Evolutionary conservation across 1,140 invertebrate genomes (phyloP), one percentile per base, ranked within the genome.

Genomic region (Bombus haemorrhoidalis): DNA sequence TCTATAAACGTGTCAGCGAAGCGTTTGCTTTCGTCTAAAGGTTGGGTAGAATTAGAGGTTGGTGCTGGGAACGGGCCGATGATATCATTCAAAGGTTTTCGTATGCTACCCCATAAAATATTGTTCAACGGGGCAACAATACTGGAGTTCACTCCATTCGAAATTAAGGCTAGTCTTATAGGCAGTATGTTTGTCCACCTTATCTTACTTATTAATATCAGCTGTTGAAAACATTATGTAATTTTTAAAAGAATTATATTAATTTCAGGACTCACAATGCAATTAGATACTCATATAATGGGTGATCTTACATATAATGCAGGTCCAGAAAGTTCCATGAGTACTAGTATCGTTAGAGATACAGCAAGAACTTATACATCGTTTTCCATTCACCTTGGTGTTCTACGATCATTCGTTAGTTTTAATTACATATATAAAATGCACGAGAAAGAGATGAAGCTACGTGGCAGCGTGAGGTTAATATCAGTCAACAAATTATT

Each of bases 281-380:
- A 98, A 93, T 94, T 99, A 84, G 97, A 98, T 92, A 97, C 97
- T 86, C 96, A 98, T 92, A 97, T 98, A 1, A 96, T 98, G 64
- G 98, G 98, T 43, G 98, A 98, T 91, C 94, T 99, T 18, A 98
- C 98, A 0, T 98, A 98, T 92, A 97, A 98, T 93, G 96, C 96
- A 1, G 97, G 97, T 12, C 81, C 94, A 9, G 96, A 97, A 64
- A 97, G 97, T 28, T 96, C 97, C 0, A 97, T 99, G 96, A 97
- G 96, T 3, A 98, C 98, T 0, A 97, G 97, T 68, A 95, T 99
- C 41, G 96, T 98, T 57, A 96, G 97, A 86, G 97, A 98, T 91
- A 97, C 97, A 9, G 96, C 97, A 86, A 96, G 96, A 59, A 93
- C 92, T 77, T 95, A 92, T 95, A 97, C 90, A 91, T 96, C 83